Base-by-base conservation (phyloP, 2,888 invertebrate species). In the Leptinotarsa peninsularis region DNA sequence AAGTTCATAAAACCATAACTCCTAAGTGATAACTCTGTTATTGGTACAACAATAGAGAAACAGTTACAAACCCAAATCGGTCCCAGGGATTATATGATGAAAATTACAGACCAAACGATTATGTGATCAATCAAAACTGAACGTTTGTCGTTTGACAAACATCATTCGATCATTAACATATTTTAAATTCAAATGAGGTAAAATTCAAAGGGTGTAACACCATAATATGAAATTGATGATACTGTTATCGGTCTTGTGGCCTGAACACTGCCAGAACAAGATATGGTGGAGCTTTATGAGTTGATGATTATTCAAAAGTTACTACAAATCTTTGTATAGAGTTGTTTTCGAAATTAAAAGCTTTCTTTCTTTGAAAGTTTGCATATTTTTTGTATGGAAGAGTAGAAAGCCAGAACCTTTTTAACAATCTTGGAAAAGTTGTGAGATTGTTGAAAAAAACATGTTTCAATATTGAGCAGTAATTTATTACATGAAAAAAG, bases 171-270 rank as follows among this genome's bases (percentile, higher is more conserved):
- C 54, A 54, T 54, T 54, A 54, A 23, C 27, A 60, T 27, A 23
- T 27, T 60, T 60, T 60, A 60, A 60, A 60, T 60, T 63, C 63
- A 63, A 63, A 63, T 63, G 63, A 43, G n/a, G n/a, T 33, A 3
- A 63, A 63, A 63, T 63, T 63, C n/a, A 18, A 43, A 63, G 63
- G 27, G 43, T n/a, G 33, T n/a, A 7, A 23, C 21, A 23, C 18
- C 10, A 63, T 63, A 27, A 27, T 33, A 3, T 43, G 43, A 63
- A 63, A 63, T 33, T 33, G 18, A 43, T 33, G n/a, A n/a, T 63
- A n/a, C 3, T 33, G n/a, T 27, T 33, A 63, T 63, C 63, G 63
- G 43, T n/a, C 63, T 10, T 43, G 58, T 58, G 58, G 58, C 58
- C 13, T 58, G 23, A 58, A 23, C 21, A 14, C 14, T 58, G 58